Evolutionary conservation across 2,113 vertebrate species (phyloP).

Genomic region (Gasterosteus aculeatus): DNA sequence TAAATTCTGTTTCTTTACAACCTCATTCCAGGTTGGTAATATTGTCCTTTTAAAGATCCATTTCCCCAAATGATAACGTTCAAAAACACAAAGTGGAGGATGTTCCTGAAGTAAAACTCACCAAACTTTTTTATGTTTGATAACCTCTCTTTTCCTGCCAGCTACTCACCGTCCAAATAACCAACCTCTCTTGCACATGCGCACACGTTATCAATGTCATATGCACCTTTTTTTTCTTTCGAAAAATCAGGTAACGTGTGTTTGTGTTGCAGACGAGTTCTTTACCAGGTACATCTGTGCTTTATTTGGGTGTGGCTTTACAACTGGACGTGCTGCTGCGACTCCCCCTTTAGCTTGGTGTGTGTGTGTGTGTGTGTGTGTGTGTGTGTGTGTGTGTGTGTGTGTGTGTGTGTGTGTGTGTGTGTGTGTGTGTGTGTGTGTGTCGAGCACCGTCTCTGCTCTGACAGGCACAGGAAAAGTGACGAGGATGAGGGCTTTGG

Average conservation of each 20-base stretch:
- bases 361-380: constrained; percentile 36
- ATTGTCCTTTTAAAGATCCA: neutral
- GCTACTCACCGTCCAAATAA: constrained; percentile 51
- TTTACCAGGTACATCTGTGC: constrained; percentile 70
- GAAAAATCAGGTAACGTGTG: constrained; percentile 54
- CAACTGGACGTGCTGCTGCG: constrained; percentile 43
- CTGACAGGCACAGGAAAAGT: constrained; percentile 30
- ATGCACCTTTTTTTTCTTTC: constrained; percentile 19
- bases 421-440: constrained; percentile 23
- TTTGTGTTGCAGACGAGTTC: constrained; percentile 70
- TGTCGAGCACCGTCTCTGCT: constrained; percentile 13
- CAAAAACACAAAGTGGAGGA: constrained; percentile 39
- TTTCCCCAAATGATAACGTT: neutral
- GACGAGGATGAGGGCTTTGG: neutral
- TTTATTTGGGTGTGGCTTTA: constrained; percentile 60
- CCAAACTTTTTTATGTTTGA: constrained; percentile 42
- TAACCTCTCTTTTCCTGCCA: constrained; percentile 64
- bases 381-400: constrained; percentile 34
- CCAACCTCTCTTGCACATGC: constrained; percentile 45
- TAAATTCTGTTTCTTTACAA: neutral
- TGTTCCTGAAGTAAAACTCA: constrained; percentile 65
- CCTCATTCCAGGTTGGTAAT: neutral
- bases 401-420: constrained; percentile 34
- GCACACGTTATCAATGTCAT: constrained; percentile 45
- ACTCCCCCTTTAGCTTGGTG: constrained; percentile 40